Conservation (phyloP, 2,797 vertebrate species). For the Aphelocoma californica region DNA sequence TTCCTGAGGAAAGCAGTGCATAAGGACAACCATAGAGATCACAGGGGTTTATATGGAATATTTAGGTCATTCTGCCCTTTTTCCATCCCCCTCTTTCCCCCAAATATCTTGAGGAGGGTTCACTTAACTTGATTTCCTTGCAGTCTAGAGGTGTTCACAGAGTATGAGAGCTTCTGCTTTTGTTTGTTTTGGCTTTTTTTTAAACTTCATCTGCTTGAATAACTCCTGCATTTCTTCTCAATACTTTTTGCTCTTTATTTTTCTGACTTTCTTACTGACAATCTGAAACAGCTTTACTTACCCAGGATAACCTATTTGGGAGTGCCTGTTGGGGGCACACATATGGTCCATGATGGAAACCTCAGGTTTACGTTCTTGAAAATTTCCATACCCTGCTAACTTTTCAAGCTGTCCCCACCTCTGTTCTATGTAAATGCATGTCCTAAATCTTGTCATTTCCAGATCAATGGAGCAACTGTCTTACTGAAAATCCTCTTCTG, state of each 20-base stretch:
- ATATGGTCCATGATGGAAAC: constrained; percentile 14
- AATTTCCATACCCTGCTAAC: background rate
- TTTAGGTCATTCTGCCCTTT: background rate
- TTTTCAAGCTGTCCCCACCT: constrained; percentile 37
- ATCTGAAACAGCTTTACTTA: background rate
- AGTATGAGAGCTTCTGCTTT: background rate
- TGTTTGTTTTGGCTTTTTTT: background rate
- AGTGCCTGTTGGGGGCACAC: background rate
- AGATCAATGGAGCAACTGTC: background rate
- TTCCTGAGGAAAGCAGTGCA: background rate
- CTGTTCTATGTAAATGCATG: background rate
- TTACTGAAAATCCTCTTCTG: background rate
- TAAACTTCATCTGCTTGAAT: background rate
- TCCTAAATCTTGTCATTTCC: constrained; percentile 44
- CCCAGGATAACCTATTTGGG: background rate
- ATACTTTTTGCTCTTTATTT: background rate
- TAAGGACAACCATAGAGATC: too few relatives aligned
- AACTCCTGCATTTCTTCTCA: background rate
- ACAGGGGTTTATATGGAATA: background rate
- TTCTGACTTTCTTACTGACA: background rate
- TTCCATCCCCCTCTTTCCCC: accelerated
- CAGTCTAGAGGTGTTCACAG: background rate
- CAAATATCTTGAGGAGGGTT: background rate
- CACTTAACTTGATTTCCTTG: background rate
- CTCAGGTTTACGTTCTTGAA: background rate